Evolutionary conservation across 2,113 vertebrate species (phyloP).

Genomic region (Tragelaphus buxtoni): DNA sequence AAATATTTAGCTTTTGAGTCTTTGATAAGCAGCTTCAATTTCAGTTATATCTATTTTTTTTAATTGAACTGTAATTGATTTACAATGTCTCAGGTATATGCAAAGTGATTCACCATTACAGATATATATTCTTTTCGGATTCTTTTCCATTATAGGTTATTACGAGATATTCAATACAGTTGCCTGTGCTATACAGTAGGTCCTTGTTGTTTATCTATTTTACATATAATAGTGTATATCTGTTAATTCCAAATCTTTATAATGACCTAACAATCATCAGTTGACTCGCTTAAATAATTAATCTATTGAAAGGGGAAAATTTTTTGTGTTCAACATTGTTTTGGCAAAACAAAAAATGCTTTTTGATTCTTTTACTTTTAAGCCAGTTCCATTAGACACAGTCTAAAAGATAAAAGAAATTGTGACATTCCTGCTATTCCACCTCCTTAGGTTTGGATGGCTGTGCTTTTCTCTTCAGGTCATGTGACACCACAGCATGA

Average conservation of each 20-base stretch:
- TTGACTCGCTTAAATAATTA: not conserved
- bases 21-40: not conserved
- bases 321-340: not conserved
- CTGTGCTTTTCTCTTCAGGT: constrained; percentile 62
- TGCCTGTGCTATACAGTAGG: not conserved
- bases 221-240: not conserved
- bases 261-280: not conserved
- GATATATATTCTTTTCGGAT: not conserved
- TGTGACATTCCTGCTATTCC: constrained; percentile 48
- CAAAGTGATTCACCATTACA: not conserved
- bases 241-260: not conserved
- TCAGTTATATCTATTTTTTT: not conserved
- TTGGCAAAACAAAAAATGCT: not conserved
- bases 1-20: not conserved
- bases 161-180: not conserved
- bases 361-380: constrained; percentile 33
- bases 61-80: not conserved
- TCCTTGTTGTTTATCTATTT: not conserved
- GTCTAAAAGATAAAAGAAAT: constrained; percentile 46
- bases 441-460: constrained; percentile 36
- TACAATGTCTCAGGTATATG: not conserved
- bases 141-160: not conserved
- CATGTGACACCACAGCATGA: constrained; percentile 52
- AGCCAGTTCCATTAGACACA: constrained; percentile 22
- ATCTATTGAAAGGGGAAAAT: not conserved